phyloP scores from a whole-genome alignment of 2,797 vertebrate genomes.

The Tamandua tetradactyla region DNA sequence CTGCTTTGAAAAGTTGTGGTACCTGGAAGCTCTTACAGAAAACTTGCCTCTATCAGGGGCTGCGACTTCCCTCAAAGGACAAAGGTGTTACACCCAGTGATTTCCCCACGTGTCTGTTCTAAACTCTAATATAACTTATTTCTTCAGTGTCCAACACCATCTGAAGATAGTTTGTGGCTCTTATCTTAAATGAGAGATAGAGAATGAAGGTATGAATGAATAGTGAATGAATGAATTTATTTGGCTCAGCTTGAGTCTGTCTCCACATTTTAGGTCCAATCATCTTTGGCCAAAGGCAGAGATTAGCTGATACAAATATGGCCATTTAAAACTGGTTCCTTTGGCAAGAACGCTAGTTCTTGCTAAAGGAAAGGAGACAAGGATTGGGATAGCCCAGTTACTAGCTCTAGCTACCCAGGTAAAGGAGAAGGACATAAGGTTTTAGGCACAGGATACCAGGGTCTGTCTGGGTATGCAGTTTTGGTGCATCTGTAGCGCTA shows the following conservation, averaged over 20 bases:
- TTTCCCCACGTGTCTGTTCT: neutral
- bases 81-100: neutral
- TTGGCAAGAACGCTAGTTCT: neutral
- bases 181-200: neutral
- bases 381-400: neutral
- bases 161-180: neutral
- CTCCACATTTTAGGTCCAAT: neutral
- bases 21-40: neutral
- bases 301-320: neutral
- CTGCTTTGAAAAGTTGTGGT: neutral
- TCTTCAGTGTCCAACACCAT: neutral
- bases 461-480: neutral
- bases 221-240: neutral
- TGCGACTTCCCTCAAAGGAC: neutral
- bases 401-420: neutral
- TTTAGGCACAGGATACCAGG: neutral
- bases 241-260: neutral
- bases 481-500: neutral
- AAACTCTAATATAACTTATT: neutral
- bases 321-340: no score
- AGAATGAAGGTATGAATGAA: neutral
- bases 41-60: neutral
- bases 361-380: neutral
- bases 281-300: neutral
- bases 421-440: neutral